A percentile compares a stretch with the other conserved stretches of the same genome.
phyloP scores from a whole-genome alignment of 1,140 invertebrate species.

The Calephelis virginiensis region DNA sequence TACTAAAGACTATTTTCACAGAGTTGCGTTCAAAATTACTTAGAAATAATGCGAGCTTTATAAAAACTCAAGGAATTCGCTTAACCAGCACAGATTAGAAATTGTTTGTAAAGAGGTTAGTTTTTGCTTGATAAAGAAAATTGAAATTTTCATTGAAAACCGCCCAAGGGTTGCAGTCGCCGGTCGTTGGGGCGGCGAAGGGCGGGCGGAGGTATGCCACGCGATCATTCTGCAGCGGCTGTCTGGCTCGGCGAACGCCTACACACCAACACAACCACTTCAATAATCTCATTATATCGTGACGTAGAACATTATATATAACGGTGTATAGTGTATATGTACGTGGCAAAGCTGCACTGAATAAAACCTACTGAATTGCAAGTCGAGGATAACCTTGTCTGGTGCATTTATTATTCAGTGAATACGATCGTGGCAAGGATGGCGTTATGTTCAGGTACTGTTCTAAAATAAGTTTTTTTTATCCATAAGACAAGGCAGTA shows the following conservation, averaged over 20 bases:
- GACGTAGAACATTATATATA: slow-evolving; percentile 56
- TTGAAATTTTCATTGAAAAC: slow-evolving; percentile 12
- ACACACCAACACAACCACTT: slow-evolving; percentile 36
- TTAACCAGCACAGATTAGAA: too few species aligned
- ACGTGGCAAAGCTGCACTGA: slow-evolving; percentile 40
- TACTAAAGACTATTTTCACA: too few species aligned
- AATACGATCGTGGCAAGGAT: slow-evolving; percentile 66
- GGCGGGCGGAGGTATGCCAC: slow-evolving; percentile 50
- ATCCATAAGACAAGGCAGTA: too few species aligned
- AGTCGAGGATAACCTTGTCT: slow-evolving; percentile 58
- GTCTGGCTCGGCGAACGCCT: slow-evolving; percentile 56
- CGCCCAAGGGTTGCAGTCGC: slow-evolving; percentile 28
- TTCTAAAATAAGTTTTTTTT: slow-evolving; percentile 39
- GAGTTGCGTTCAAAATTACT: too few species aligned
- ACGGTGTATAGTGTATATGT: slow-evolving; percentile 39
- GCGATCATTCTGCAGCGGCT: slow-evolving; percentile 62
- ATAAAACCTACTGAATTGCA: slow-evolving; percentile 37
- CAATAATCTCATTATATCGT: slow-evolving; percentile 65
- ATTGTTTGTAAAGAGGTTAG: slow-evolving; percentile 1
- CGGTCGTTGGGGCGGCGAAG: slow-evolving; percentile 36
- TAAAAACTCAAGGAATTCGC: too few species aligned
- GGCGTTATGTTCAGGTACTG: slow-evolving; percentile 70
- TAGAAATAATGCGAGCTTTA: too few species aligned
- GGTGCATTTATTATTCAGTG: slow-evolving; percentile 76
- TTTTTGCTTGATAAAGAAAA: neutral